A percentile compares a stretch with the other conserved stretches of the same genome.
Conservation (phyloP, 2,797 vertebrate genomes). For the Squalus acanthias region DNA sequence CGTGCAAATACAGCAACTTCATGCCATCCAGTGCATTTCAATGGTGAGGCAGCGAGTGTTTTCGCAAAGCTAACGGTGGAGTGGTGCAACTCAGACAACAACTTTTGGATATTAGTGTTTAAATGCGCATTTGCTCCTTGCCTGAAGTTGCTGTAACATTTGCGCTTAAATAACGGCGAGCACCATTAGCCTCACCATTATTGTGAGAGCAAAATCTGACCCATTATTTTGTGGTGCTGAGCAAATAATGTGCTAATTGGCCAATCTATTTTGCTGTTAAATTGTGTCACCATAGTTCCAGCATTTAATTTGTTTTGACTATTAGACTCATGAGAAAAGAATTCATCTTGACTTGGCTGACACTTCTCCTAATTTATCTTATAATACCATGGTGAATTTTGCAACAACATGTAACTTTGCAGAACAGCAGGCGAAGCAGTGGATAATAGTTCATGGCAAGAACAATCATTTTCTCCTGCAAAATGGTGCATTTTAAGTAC, state of each 20-base stretch:
- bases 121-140: neutral
- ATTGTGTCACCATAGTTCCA: neutral
- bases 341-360: neutral
- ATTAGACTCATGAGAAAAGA: slow-evolving; percentile 16
- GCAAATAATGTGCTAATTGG: neutral
- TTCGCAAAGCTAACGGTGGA: neutral
- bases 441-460: neutral
- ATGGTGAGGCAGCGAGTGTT: neutral
- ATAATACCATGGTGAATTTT: neutral
- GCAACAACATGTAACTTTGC: neutral
- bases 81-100: neutral
- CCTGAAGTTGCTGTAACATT: neutral
- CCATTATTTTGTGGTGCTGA: neutral
- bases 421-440: neutral
- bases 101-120: neutral
- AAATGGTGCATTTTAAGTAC: neutral
- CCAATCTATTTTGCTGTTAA: neutral
- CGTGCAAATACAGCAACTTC: neutral
- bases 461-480: neutral
- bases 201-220: neutral
- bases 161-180: neutral
- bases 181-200: too few relatives aligned
- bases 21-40: neutral
- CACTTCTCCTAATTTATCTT: neutral
- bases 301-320: neutral